Evolutionary conservation across 1,140 invertebrate genomes (phyloP), one percentile per base, ranked within the genome.

Genomic region (Plectrocnemia conspersa): DNA sequence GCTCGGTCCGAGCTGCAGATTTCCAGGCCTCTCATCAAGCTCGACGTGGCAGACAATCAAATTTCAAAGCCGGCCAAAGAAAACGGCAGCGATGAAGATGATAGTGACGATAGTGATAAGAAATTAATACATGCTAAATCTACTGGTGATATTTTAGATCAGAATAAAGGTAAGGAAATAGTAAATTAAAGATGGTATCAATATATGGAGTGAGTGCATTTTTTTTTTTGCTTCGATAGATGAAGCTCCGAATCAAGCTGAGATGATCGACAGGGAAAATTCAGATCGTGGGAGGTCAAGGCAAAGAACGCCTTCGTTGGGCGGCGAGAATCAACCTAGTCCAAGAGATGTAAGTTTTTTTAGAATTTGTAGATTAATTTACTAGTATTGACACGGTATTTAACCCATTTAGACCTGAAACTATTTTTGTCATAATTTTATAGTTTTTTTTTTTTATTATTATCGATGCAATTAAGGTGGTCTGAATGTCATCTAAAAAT

Each of bases 1-100:
- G 66, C 70, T 4, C 70, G 71, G 32, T 68, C 66, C 22, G 71
- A 72, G 40, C 66, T 64, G 25, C 63, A 62, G 22, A 67, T 67
- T 58, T 66, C 61, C 13, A 68, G 64, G 58, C 68, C 66, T 27
- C 65, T 62, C 16, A 63, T 66, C 52, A 65, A 62, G 44, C 68
- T 64, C 58, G 70, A 71, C 41, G 18, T 61, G 47, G 64, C 67
- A 24, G 68, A 68, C 36, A 59, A 40, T 44, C 63, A n/a, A 52
- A 57, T n/a, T 41, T 58, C 35, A 47, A 58, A 49, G 50, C 41
- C 38, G 47, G 65, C 56, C 21, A 38, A 38, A 25, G 33, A 50
- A 13, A 18, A 50, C 22, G 47, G 29, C 11, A 50, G 47, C 16
- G 47, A 50, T 19, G 32, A 38, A 16, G 47, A 50, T 24, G 46